Percentiles rank a stretch among this genome's conserved stretches.
Conservation (phyloP, 2,888 invertebrate genomes). For the Papilio elwesi region DNA sequence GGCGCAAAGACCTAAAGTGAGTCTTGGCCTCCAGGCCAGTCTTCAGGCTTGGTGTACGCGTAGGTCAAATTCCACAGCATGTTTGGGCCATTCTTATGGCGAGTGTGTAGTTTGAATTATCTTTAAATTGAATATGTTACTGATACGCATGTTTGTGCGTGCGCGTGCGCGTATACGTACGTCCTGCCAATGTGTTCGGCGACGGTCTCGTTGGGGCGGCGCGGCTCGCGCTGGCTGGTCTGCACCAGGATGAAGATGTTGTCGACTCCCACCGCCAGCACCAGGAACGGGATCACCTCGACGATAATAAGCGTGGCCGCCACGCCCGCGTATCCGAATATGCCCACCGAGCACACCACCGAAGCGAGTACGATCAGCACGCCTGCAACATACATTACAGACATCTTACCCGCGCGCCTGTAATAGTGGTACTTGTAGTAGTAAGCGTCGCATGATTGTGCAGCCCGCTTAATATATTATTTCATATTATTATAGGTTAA, state of each 20-base stretch:
- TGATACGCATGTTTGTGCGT: too few species aligned
- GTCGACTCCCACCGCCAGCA: constrained; percentile 98
- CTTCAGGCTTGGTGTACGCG: too few species aligned
- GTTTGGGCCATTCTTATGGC: too few species aligned
- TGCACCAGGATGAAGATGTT: constrained; percentile 99
- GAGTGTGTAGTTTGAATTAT: too few species aligned
- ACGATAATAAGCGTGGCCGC: constrained; percentile 98
- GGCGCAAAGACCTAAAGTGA: too few species aligned
- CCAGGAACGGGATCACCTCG: constrained; percentile 99
- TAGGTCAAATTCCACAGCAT: too few species aligned
- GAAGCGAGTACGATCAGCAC: constrained; percentile 97
- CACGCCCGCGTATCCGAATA: constrained; percentile 95
- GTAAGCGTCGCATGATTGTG: too few species aligned
- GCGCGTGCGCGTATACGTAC: constrained; percentile 46
- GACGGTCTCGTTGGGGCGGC: constrained; percentile 89
- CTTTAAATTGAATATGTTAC: too few species aligned
- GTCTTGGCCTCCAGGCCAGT: too few species aligned
- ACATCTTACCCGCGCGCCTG: constrained; percentile 75
- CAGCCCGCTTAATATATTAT: too few species aligned
- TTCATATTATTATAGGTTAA: too few species aligned
- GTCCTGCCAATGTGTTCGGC: constrained; percentile 95
- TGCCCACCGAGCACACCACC: constrained; percentile 95
- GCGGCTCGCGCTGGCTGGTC: constrained; percentile 92
- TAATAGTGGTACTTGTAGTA: constrained; percentile 74
- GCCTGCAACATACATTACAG: constrained; percentile 79